These are phyloP conservation scores for Harpagifer antarcticus DNA, from an alignment of 2,797 vertebrate species.

Conservation along the genomic window DNA sequence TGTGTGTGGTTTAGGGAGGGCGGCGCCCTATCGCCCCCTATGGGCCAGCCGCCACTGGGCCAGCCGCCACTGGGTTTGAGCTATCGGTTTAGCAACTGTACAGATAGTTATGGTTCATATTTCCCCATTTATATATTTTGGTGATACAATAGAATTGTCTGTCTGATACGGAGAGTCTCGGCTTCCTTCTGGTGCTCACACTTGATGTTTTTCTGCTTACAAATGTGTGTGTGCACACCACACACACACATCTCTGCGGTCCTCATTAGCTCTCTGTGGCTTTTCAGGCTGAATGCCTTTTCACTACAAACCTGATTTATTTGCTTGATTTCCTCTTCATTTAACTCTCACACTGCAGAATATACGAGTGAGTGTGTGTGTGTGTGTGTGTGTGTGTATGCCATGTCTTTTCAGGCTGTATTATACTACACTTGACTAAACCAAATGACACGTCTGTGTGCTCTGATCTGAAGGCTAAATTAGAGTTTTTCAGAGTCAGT, in stretches of 20 bases:
- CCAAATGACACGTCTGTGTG: slow-evolving; percentile 32
- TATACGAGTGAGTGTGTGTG: neutral
- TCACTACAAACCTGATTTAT: slow-evolving; percentile 39
- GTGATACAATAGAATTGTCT: neutral
- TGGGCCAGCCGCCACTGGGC: too few species aligned
- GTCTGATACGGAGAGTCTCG: neutral
- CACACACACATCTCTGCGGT: slow-evolving; percentile 1
- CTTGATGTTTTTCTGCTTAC: neutral
- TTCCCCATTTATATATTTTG: neutral
- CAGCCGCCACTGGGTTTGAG: neutral
- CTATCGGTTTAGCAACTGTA: slow-evolving; percentile 13
- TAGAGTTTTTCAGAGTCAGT: slow-evolving; percentile 28
- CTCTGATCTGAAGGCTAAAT: slow-evolving; percentile 37
- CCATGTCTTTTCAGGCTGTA: slow-evolving; percentile 14
- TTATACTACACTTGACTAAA: slow-evolving; percentile 30
- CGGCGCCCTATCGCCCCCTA: too few species aligned
- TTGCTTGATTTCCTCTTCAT: slow-evolving; percentile 53
- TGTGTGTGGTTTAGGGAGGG: too few species aligned
- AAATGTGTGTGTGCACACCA: neutral
- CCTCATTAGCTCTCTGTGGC: slow-evolving; percentile 35
- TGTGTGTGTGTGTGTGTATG: neutral
- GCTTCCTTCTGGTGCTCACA: neutral
- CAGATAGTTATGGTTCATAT: neutral
- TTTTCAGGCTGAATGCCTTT: slow-evolving; percentile 38
- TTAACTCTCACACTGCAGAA: slow-evolving; percentile 20